Conservation (phyloP, 2,113 vertebrate genomes). For the Etheostoma spectabile region DNA sequence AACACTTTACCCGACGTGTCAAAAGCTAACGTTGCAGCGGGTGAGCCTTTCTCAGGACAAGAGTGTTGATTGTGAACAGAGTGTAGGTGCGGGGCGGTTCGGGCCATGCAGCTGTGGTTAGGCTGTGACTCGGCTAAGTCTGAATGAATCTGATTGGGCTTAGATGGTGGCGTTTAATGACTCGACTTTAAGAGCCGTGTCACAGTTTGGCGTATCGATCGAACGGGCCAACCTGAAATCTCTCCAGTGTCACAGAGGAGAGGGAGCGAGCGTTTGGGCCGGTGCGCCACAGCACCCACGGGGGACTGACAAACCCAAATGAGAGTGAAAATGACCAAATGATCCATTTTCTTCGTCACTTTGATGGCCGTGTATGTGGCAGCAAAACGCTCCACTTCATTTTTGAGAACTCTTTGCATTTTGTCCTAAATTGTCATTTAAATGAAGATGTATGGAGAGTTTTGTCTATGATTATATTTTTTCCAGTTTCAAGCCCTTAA, state of each 20-base stretch:
- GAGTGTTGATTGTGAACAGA: conserved; percentile 52
- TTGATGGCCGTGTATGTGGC: conserved; percentile 33
- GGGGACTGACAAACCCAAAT: conserved; percentile 53
- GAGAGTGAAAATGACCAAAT: conserved; percentile 57
- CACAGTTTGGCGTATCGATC: conserved; percentile 38
- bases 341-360: conserved; percentile 49
- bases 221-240: conserved; percentile 35
- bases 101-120: neutral
- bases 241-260: conserved; percentile 35
- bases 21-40: conserved; percentile 44
- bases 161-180: conserved; percentile 37
- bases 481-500: conserved; percentile 14
- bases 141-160: conserved; percentile 46
- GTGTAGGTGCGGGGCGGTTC: conserved; percentile 29
- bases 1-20: conserved; percentile 53
- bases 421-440: conserved; percentile 14
- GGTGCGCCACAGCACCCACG: conserved; percentile 38
- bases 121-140: conserved; percentile 37
- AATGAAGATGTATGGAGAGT: conserved; percentile 4
- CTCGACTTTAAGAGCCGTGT: conserved; percentile 47
- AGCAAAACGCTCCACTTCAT: conserved; percentile 35
- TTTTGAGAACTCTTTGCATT: conserved; percentile 15
- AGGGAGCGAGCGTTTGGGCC: conserved; percentile 15
- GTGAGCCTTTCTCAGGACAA: conserved; percentile 35
- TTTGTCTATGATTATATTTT: conserved; percentile 20